Conservation (phyloP, 2,113 vertebrate species). For the Oncorhynchus nerka region DNA sequence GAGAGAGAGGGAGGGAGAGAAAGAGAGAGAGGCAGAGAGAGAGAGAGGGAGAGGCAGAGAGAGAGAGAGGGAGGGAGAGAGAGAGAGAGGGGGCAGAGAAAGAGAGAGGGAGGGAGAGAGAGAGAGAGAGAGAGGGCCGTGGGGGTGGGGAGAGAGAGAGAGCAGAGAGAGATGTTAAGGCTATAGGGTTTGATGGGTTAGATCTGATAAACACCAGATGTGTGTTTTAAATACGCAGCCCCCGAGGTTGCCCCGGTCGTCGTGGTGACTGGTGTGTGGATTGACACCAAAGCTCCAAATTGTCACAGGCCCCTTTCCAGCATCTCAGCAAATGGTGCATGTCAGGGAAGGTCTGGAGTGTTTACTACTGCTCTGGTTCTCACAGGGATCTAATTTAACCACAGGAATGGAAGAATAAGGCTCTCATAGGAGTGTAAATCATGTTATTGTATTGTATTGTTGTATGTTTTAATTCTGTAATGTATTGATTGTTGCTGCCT, state of each 20-base stretch:
- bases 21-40: no score
- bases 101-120: no score
- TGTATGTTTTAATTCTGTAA: no score
- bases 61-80: no score
- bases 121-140: no score
- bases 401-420: background rate
- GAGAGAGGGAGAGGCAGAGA: no score
- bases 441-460: no score
- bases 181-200: slow-evolving; percentile 9
- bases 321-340: slow-evolving; percentile 64
- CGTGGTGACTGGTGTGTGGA: slow-evolving; percentile 37
- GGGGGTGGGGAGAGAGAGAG: no score
- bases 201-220: slow-evolving; percentile 44
- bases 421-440: background rate
- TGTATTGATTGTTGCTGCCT: no score
- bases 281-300: slow-evolving; percentile 51
- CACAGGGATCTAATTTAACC: slow-evolving; percentile 61
- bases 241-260: slow-evolving; percentile 37
- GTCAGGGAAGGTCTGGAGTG: slow-evolving; percentile 44
- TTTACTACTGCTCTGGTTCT: slow-evolving; percentile 51
- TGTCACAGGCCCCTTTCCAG: slow-evolving; percentile 53
- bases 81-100: no score
- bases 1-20: no score
- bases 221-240: slow-evolving; percentile 64
- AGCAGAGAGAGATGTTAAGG: slow-evolving; percentile 18